These are phyloP conservation scores for Gastrophysa polygoni DNA, from an alignment of 2,888 invertebrate species.

Conservation along the genomic window DNA sequence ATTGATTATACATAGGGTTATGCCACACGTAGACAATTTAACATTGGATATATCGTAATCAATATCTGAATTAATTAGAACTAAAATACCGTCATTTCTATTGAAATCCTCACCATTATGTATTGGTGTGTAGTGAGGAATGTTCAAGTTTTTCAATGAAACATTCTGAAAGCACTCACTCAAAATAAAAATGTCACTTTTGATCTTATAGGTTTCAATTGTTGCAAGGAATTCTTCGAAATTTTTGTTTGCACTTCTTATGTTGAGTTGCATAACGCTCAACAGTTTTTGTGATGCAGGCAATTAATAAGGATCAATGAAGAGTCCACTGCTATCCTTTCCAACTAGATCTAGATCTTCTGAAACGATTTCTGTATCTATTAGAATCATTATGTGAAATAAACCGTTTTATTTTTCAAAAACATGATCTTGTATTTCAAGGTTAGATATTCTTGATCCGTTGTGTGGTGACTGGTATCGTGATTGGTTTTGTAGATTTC, in stretches of 20 bases:
- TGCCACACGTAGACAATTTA: not conserved
- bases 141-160: too few species aligned
- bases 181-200: not conserved
- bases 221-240: conserved; percentile 3
- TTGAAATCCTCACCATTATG: too few species aligned
- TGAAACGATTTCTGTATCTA: not conserved
- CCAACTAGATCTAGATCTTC: not conserved
- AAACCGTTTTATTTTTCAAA: conserved; percentile 2
- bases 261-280: too few species aligned
- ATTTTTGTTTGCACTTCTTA: conserved; percentile 2
- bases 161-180: not conserved
- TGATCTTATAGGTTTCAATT: not conserved
- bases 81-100: too few species aligned
- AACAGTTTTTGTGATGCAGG: too few species aligned
- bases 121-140: too few species aligned
- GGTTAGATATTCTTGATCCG: not conserved
- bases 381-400: not conserved
- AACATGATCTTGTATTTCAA: not conserved
- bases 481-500: conserved; percentile 9
- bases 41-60: too few species aligned
- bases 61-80: not conserved
- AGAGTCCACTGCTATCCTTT: not conserved
- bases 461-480: not conserved
- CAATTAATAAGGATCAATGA: too few species aligned
- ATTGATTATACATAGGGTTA: not conserved